phyloP scores from a whole-genome alignment of 2,888 invertebrate species.

The Pardosa pseudoannulata region DNA sequence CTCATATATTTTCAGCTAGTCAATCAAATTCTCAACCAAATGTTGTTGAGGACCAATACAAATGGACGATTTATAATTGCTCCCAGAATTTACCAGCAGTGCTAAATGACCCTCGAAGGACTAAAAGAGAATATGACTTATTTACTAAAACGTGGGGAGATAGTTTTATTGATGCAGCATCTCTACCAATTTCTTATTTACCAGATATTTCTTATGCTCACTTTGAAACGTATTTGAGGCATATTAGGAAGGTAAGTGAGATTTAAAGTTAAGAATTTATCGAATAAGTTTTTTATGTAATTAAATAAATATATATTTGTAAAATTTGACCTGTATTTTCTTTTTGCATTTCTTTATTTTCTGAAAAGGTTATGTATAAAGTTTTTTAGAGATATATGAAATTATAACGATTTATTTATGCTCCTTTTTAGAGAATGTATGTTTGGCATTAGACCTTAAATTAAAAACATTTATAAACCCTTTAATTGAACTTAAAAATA shows the following conservation, averaged over 20 bases:
- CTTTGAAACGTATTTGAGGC: conserved; percentile 91
- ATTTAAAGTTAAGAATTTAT: not conserved
- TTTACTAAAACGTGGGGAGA: conserved; percentile 99
- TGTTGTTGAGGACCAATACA: conserved; percentile 63
- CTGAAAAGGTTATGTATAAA: too few relatives aligned
- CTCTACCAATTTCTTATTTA: conserved; percentile 87
- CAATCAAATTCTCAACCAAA: conserved; percentile 65
- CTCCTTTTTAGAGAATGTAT: too few relatives aligned
- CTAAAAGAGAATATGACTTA: conserved; percentile 90
- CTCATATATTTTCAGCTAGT: conserved; percentile 58
- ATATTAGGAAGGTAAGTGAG: conserved; percentile 79
- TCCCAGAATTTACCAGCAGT: conserved; percentile 96
- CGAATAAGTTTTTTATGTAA: too few relatives aligned
- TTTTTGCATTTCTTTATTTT: too few relatives aligned
- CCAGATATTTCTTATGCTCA: conserved; percentile 89
- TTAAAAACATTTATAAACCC: too few relatives aligned
- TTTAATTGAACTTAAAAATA: too few relatives aligned
- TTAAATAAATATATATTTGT: too few relatives aligned
- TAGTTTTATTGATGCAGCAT: conserved; percentile 88
- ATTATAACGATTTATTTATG: too few relatives aligned
- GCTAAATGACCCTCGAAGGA: conserved; percentile 90
- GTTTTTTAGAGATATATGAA: too few relatives aligned
- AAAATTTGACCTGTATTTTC: too few relatives aligned
- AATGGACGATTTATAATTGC: conserved; percentile 93
- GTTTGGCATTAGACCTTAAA: too few relatives aligned